These are phyloP conservation scores for Creontiades dilutus DNA, from an alignment of 2,888 invertebrate species.

Conservation along the genomic window DNA sequence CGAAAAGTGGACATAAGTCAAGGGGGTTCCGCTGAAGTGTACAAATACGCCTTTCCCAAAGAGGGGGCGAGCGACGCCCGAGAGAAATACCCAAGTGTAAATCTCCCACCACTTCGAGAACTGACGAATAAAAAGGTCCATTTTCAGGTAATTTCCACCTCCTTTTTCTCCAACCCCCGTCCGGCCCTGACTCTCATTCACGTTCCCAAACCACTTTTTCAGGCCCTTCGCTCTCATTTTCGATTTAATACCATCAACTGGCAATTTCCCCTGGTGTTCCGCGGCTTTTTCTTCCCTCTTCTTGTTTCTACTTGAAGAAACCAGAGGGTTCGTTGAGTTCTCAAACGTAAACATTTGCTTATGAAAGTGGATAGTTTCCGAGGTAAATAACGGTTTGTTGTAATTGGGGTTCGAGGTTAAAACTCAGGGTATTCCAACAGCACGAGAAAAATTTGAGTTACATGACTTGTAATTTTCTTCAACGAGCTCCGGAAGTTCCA, in stretches of 20 bases:
- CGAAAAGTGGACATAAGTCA: slow-evolving; percentile 42
- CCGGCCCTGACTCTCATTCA: background rate
- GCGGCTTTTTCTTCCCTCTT: background rate
- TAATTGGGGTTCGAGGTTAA: no score
- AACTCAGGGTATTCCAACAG: no score
- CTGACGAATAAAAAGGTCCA: background rate
- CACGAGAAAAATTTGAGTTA: no score
- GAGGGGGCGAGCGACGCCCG: background rate
- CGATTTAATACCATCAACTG: slow-evolving; percentile 1
- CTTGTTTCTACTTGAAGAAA: background rate
- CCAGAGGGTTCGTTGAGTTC: background rate
- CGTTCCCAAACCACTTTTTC: background rate
- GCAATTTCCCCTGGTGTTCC: background rate
- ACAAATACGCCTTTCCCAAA: background rate
- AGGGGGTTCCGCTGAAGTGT: slow-evolving; percentile 26
- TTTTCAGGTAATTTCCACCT: slow-evolving; percentile 34
- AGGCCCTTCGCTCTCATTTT: background rate
- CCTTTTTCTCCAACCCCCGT: background rate
- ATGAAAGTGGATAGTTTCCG: no score
- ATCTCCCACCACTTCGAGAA: background rate
- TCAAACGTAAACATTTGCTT: background rate
- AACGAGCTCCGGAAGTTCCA: no score
- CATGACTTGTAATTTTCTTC: no score
- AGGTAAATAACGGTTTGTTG: no score
- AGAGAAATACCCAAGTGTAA: background rate